phyloP scores from a whole-genome alignment of 2,113 vertebrate species.

The Neomonachus schauinslandi region DNA sequence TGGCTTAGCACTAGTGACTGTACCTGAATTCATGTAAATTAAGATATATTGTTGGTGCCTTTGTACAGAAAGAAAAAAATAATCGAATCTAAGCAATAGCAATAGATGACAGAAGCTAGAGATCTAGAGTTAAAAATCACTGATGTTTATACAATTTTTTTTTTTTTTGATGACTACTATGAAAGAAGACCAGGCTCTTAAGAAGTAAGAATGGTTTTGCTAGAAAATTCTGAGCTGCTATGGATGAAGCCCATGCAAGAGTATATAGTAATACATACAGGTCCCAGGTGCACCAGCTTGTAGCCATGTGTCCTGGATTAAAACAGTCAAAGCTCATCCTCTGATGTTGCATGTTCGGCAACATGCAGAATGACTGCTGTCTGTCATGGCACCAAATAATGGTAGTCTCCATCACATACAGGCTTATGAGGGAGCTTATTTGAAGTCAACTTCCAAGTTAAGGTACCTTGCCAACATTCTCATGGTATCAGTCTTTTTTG shows the following conservation, averaged over 20 bases:
- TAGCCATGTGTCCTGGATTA: conserved; percentile 47
- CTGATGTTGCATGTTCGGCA: conserved; percentile 32
- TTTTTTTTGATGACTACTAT: conserved; percentile 63
- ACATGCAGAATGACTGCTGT: conserved; percentile 1
- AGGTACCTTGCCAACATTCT: background rate
- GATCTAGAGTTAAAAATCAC: conserved; percentile 68
- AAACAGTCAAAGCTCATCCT: conserved; percentile 57
- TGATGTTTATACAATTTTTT: conserved; percentile 62
- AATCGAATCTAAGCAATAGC: conserved; percentile 59
- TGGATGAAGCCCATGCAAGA: conserved; percentile 35
- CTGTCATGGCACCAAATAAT: background rate
- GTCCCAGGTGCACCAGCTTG: background rate
- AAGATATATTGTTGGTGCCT: conserved; percentile 23
- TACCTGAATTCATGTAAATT: conserved; percentile 48
- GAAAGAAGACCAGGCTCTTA: conserved; percentile 30
- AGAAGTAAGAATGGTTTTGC: conserved; percentile 51
- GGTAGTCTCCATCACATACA: background rate
- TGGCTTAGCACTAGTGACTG: conserved; percentile 50
- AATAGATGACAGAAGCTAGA: conserved; percentile 50
- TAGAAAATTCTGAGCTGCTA: conserved; percentile 65
- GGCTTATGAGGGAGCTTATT: background rate
- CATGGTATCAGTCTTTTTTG: background rate
- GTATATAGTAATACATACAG: background rate
- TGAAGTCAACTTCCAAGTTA: background rate
- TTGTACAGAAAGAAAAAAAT: conserved; percentile 46